Conservation (phyloP, 2,113 vertebrate genomes). For the Phaethornis superciliosus region DNA sequence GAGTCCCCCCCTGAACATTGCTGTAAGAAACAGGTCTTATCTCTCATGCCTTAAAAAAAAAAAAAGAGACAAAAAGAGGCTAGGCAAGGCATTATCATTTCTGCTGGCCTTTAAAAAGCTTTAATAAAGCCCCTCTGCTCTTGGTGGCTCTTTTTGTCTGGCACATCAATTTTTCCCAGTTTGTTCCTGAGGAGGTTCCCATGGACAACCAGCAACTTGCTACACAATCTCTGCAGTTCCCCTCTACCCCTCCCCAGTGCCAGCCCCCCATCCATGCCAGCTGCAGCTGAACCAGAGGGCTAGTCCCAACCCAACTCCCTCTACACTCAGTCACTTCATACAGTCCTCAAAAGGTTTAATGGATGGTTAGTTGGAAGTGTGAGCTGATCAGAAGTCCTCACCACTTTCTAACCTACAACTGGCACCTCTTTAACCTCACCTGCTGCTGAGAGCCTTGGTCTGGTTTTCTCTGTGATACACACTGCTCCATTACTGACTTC, state of each 20-base stretch:
- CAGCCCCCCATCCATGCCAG: neutral
- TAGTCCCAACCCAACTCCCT: neutral
- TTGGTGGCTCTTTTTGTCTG: neutral
- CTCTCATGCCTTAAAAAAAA: neutral
- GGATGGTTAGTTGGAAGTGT: neutral
- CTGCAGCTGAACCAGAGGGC: neutral
- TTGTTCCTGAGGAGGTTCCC: neutral
- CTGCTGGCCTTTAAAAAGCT: neutral
- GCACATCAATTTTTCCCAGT: neutral
- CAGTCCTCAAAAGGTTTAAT: no score
- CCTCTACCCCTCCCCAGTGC: neutral
- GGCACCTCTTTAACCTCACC: neutral
- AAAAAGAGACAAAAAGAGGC: neutral
- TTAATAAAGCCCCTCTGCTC: neutral
- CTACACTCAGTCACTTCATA: neutral
- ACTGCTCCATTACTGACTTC: neutral
- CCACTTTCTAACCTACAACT: neutral
- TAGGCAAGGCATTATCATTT: neutral
- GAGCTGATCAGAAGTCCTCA: neutral
- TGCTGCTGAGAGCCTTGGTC: neutral
- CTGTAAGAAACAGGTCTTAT: neutral
- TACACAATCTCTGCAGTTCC: rapidly evolving
- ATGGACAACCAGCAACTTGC: neutral
- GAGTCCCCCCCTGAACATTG: neutral
- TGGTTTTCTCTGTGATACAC: neutral